Base-by-base conservation (phyloP, 2,113 vertebrate genomes). In the Piaya cayana region DNA sequence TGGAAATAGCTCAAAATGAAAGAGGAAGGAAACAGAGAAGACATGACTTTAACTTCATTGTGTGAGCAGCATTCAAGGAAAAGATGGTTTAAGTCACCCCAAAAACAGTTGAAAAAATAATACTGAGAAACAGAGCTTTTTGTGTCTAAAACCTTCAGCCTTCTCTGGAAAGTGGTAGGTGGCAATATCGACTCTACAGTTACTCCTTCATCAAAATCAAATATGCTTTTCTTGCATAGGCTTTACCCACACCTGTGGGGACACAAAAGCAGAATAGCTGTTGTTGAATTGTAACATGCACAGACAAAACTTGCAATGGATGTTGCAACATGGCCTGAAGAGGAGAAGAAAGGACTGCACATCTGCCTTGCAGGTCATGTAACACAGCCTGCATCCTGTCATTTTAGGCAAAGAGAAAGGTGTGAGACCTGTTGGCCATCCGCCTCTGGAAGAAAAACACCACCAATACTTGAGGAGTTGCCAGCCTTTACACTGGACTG, bases 1-100 rank as follows among this genome's bases (percentile, higher is more conserved):
- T 77, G 42, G 82, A 93, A 80, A 39, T 12, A 65, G 52, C 42
- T 77, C 42, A 85, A 45, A 87, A 79, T 65, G 74, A 84, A 92
- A 87, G 63, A 88, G 63, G 74, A 92, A 93, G 78, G 63, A 82
- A 89, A 88, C 4, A 0, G 2, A 37, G 63, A 95, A 89, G 84
- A 88, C 0, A 2, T 2, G 9, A 53, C 68, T 91, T 92, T 79
- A 87, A 82, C 70, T 76, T 88, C 45, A 59, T 59, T 85, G 81
- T 71, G 65, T 42, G 47, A 53, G 52, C 4, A 90, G 49, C 59
- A 59, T 70, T 83, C 55, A 91, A 79, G 55, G 77, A 87, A 93
- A 94, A 85, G 30, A 76, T 26, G 59, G 76, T 27, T 59, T 36
- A 70, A 90, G 43, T 30, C 60, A 39, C 20, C 20, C 45, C 25